Percentiles rank a stretch among this genome's conserved stretches.
phyloP scores from a whole-genome alignment of 2,113 vertebrate species.

The Donacobius atricapilla region DNA sequence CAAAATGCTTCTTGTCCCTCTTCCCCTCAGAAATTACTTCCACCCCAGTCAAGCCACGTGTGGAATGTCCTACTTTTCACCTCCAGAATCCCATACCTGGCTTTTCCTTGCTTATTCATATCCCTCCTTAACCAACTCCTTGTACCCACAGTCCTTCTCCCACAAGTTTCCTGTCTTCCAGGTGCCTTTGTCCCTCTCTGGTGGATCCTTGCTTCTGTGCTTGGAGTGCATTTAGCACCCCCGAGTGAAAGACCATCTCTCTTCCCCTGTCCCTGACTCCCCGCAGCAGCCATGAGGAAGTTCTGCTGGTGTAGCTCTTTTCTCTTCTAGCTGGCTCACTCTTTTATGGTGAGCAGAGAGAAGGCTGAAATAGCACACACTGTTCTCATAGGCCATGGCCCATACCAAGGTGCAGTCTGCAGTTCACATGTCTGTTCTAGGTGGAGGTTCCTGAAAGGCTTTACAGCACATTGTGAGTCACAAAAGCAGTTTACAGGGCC shows the following conservation, averaged over 20 bases:
- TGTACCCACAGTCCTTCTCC: background rate
- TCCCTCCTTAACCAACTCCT: background rate
- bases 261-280: background rate
- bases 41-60: background rate
- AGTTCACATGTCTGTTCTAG: fast-evolving
- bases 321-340: background rate
- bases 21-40: background rate
- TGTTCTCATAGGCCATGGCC: background rate
- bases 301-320: background rate
- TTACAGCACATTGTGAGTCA: background rate
- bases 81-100: background rate
- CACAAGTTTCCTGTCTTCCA: background rate
- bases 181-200: background rate
- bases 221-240: background rate
- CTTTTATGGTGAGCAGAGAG: background rate
- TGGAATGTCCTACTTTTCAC: background rate
- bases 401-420: background rate
- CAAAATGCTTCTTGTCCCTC: background rate
- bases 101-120: background rate
- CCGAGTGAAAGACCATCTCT: background rate
- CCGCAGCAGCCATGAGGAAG: background rate
- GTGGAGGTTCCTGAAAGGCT: background rate
- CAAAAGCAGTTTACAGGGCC: background rate
- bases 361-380: background rate
- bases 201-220: background rate